Percentiles rank a stretch among this genome's conserved stretches.
phyloP scores from a whole-genome alignment of 2,113 vertebrate species.

The Collichthys lucidus region DNA sequence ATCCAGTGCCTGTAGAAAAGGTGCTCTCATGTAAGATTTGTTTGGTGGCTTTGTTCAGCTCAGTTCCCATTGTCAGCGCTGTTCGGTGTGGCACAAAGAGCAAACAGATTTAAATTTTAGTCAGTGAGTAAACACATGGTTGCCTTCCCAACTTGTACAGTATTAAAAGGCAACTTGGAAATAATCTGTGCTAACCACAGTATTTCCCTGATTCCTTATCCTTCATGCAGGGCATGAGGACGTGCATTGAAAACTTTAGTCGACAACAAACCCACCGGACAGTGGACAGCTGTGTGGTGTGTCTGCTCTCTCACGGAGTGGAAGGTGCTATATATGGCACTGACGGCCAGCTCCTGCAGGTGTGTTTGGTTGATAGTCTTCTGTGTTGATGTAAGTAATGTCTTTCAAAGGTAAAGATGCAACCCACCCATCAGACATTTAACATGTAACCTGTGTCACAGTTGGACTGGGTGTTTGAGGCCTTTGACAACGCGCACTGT shows the following conservation, averaged over 20 bases:
- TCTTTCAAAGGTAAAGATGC: not conserved
- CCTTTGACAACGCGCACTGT: constrained; percentile 94
- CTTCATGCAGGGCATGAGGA: constrained; percentile 87
- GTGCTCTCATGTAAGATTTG: not conserved
- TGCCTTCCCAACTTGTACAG: not conserved
- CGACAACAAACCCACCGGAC: constrained; percentile 81
- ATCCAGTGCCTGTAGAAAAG: not conserved
- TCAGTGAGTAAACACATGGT: not conserved
- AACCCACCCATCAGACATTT: not conserved
- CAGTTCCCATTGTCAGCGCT: not conserved
- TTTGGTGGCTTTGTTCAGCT: constrained; percentile 5
- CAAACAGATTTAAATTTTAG: constrained; percentile 15
- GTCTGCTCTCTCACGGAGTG: constrained; percentile 94
- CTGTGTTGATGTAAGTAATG: not conserved
- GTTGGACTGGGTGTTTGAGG: constrained; percentile 92
- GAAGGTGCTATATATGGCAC: constrained; percentile 94
- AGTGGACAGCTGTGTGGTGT: constrained; percentile 90
- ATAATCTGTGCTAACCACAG: not conserved
- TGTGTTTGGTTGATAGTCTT: constrained; percentile 67
- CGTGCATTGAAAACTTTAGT: constrained; percentile 87
- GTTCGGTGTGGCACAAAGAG: not conserved
- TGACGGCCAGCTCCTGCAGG: constrained; percentile 92
- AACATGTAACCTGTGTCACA: constrained; percentile 67
- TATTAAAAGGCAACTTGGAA: not conserved
- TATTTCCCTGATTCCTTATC: constrained; percentile 1